Evolutionary conservation across 2,113 vertebrate genomes (phyloP), one percentile per base, ranked within the genome.

Genomic region (Daphoenositta chrysoptera): DNA sequence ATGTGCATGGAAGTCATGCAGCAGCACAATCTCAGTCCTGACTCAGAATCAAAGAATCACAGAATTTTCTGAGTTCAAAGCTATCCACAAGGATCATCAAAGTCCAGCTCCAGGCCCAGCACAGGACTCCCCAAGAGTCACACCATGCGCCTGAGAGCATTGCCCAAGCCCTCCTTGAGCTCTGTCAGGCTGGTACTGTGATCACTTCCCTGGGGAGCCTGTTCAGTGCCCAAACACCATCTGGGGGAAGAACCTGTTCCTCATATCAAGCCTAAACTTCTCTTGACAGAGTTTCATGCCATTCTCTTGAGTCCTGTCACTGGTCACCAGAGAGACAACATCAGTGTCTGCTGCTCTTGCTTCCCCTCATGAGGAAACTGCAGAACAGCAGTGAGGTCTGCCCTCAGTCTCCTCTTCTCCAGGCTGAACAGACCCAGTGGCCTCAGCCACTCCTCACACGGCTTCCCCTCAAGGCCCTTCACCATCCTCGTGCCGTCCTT

Each of bases 361-460:
- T 45, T 70, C 47, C 33, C 28, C 19, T 69, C 54, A 39, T 0
- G 0, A 33, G 12, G 45, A 10, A 53, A 11, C 16, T 78, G 23
- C 15, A 37, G 33, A 50, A 22, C 12, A 69, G 17, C 12, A 11
- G 0, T 45, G 56, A 30, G 5, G 3, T 47, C 47, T 61, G 1
- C 28, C 33, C 10, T 70, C 39, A n/a, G 22, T 61, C 45, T 60
- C 9, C 37, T 61, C 45, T 60, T 7, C 37, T 65, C 47, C 56
- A 70, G 47, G 4, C 8, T 61, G 40, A 70, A 21, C 30, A 70
- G 23, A 10, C 15, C 56, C 40, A n/a, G 65, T 5, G 3, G 3
- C 13, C 24, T 40, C 84, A 70, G 47, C n/a, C 2, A 1, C 15
- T 28, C 19, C 11, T 53, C 14, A 4, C 1, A 13, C 0, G 1